Percentiles rank a stretch among this genome's conserved stretches.
These are phyloP conservation scores for Ahaetulla prasina DNA, from an alignment of 2,113 vertebrate genomes.

Conservation along the genomic window DNA sequence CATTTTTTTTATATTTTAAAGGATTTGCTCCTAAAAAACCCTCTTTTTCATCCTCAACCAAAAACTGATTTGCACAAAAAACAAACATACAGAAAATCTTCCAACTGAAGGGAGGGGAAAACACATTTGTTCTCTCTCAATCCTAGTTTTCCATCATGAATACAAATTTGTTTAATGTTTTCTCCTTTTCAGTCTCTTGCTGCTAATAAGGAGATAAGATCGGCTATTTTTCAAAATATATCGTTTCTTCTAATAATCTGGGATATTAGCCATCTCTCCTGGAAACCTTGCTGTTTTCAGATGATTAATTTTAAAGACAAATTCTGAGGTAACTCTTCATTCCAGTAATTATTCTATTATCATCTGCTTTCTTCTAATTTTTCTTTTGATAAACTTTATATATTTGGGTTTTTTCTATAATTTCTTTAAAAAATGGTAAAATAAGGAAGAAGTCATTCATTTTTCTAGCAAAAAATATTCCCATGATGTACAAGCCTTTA, in stretches of 20 bases:
- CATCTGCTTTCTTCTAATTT: background rate
- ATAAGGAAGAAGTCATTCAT: background rate
- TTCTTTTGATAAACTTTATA: background rate
- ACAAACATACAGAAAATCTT: background rate
- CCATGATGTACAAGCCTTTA: background rate
- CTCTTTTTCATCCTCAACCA: background rate
- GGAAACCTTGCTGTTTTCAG: constrained; percentile 23
- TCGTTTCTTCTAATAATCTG: constrained; percentile 18
- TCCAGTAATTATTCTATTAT: constrained; percentile 10
- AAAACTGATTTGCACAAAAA: background rate
- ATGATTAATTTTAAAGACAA: constrained; percentile 18
- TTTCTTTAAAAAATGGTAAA: background rate
- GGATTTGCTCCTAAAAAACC: background rate
- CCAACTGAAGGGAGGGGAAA: background rate
- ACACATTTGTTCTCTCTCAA: background rate
- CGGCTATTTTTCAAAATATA: constrained; percentile 18
- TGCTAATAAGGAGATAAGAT: constrained; percentile 17
- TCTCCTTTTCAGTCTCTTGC: constrained; percentile 5
- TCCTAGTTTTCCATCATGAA: background rate
- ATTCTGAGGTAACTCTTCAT: constrained; percentile 30
- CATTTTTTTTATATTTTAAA: background rate
- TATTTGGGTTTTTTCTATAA: background rate
- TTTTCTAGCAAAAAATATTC: constrained; percentile 1
- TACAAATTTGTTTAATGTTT: constrained; percentile 24
- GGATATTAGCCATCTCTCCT: constrained; percentile 7